These are phyloP conservation scores for Cricetomys ansorgei DNA, from an alignment of 2,113 vertebrate genomes.

Conservation along the genomic window DNA sequence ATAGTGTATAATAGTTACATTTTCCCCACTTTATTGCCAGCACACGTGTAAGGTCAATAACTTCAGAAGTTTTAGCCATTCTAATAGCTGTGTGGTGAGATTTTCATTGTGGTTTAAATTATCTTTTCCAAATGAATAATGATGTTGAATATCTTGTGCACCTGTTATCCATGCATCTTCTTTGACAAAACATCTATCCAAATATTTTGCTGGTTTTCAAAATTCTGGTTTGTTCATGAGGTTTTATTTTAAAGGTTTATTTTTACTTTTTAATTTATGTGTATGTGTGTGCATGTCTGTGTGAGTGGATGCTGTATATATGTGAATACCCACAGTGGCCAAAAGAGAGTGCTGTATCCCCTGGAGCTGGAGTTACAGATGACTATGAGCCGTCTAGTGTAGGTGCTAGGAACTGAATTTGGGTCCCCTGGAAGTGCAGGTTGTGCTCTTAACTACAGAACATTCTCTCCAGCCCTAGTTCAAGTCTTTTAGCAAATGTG, in stretches of 20 bases:
- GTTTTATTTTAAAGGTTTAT: neutral
- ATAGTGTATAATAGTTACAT: neutral
- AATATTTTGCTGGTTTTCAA: neutral
- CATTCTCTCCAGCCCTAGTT: neutral
- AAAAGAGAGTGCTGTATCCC: neutral
- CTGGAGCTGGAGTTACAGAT: neutral
- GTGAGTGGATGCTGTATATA: neutral
- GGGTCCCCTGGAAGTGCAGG: neutral
- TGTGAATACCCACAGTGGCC: neutral
- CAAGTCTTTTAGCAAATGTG: neutral
- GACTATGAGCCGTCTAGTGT: neutral
- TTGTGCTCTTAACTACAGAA: neutral
- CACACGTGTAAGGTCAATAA: neutral
- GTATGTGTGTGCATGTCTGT: neutral
- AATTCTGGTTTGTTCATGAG: neutral
- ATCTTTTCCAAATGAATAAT: neutral
- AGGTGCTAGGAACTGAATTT: too few species aligned
- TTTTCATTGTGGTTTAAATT: neutral
- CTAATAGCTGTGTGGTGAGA: neutral
- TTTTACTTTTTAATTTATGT: neutral
- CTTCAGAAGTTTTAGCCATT: conserved; percentile 2
- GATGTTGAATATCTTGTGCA: neutral
- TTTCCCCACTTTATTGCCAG: neutral
- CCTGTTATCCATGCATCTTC: neutral
- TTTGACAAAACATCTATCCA: neutral